Base-by-base conservation (phyloP, 2,888 invertebrate species). In the Pollenia griseotomentosa region DNA sequence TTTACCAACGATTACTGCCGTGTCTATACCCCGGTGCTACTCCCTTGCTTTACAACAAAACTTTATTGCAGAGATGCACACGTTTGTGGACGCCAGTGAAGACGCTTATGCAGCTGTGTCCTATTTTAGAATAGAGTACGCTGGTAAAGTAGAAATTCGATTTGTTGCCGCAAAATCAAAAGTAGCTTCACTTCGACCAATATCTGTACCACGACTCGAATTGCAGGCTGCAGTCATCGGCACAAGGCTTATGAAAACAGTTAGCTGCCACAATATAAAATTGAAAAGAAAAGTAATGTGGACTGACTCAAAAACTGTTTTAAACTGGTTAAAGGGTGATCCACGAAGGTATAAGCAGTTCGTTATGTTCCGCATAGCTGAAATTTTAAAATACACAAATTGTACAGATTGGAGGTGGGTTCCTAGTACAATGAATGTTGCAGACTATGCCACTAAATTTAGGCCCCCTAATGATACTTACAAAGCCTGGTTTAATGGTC, bases 31-130 rank as follows among this genome's bases (percentile, higher is more conserved):
- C 33, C 33, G 33, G 33, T 33, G 33, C 33, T 75, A 63, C 51
- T 51, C 75, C 11, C 6, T 75, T 2, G 33, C 61, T n/a, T 40
- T 75, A 61, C 77, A 77, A 77, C 33, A 44, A 7, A 19, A 19
- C 19, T 66, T 57, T 57, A 9, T n/a, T 46, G 44, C 14, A 9
- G 63, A 83, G 23, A 23, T 83, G 12, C 68, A 70, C n/a, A 77
- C 68, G 0, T 82, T 83, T 53, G 70, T 83, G 2, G 65, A 73
- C 40, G 81, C 65, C 42, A 81, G 66, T 40, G 65, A 81, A 8
- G 73, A 81, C 12, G n/a, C 33, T 19, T 57, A 57, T 57, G 57
- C 57, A 6, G 57, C 33, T 9, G 33, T 57, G 11, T 57, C 19
- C 5, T 57, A 19, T 57, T 57, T 57, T 59, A 33, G 48, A 48